phyloP scores from a whole-genome alignment of 2,888 invertebrate genomes.

The Pocota personata region DNA sequence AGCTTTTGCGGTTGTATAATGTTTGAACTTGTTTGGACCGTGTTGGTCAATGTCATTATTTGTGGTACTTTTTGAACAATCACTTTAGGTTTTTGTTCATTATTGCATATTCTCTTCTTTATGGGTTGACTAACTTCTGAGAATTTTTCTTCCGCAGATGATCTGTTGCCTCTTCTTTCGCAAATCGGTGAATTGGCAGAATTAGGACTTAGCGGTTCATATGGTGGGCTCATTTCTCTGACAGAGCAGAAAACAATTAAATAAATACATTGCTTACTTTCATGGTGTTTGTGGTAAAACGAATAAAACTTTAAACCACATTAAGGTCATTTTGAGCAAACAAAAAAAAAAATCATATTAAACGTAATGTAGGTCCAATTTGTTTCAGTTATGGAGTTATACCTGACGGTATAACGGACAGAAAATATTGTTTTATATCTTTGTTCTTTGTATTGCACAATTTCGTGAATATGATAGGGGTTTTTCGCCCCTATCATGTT shows the following conservation, averaged over 20 bases:
- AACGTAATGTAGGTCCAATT: too few relatives aligned
- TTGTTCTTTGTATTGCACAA: too few relatives aligned
- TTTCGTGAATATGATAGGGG: too few relatives aligned
- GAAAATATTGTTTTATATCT: too few relatives aligned
- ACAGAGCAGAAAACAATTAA: neutral
- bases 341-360: too few relatives aligned
- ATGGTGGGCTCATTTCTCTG: conserved; percentile 76
- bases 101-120: conserved; percentile 17
- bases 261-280: too few relatives aligned
- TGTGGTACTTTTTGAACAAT: conserved; percentile 76
- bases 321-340: too few relatives aligned
- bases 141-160: conserved; percentile 28
- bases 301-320: too few relatives aligned
- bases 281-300: too few relatives aligned
- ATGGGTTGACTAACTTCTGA: conserved; percentile 15
- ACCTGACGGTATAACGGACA: too few relatives aligned
- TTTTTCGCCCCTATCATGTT: too few relatives aligned
- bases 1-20: conserved; percentile 19
- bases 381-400: too few relatives aligned
- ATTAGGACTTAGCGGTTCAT: conserved; percentile 75
- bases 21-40: conserved; percentile 26
- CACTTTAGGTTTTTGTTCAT: conserved; percentile 71
- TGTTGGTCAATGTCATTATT: conserved; percentile 69
- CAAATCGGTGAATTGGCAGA: conserved; percentile 74
- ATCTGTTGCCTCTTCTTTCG: conserved; percentile 71